Conservation (phyloP, 2,797 vertebrate species). For the Borostomias antarcticus region DNA sequence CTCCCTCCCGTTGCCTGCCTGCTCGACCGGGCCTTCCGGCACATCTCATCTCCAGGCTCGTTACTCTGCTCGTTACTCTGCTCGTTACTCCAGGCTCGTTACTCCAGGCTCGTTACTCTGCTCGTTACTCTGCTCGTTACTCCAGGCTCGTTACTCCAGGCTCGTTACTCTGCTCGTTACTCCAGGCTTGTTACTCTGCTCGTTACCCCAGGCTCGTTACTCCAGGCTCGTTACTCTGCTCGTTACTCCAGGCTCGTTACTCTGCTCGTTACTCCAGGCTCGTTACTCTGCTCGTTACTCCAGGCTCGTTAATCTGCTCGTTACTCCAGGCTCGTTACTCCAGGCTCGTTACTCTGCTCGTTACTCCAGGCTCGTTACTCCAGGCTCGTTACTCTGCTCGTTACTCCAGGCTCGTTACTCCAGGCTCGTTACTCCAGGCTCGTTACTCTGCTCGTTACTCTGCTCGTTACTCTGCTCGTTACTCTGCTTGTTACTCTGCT, state of each 20-base stretch:
- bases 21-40: not conserved
- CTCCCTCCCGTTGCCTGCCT: constrained; percentile 1
- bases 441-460: no score
- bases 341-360: not conserved
- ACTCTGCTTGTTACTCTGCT: no score
- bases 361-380: not conserved
- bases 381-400: not conserved
- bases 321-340: not conserved
- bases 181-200: constrained; percentile 1
- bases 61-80: no score
- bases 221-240: not conserved
- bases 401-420: constrained; percentile 1
- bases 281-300: constrained; percentile 8
- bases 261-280: not conserved
- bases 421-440: not conserved
- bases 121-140: no score
- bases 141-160: not conserved
- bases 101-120: not conserved
- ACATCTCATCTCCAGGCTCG: not conserved
- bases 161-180: constrained; percentile 7
- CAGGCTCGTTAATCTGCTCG: no score
- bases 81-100: not conserved
- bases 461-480: no score
- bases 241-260: not conserved
- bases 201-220: not conserved